These are phyloP conservation scores for Dromaius novaehollandiae DNA, from an alignment of 2,113 vertebrate species.

Conservation along the genomic window DNA sequence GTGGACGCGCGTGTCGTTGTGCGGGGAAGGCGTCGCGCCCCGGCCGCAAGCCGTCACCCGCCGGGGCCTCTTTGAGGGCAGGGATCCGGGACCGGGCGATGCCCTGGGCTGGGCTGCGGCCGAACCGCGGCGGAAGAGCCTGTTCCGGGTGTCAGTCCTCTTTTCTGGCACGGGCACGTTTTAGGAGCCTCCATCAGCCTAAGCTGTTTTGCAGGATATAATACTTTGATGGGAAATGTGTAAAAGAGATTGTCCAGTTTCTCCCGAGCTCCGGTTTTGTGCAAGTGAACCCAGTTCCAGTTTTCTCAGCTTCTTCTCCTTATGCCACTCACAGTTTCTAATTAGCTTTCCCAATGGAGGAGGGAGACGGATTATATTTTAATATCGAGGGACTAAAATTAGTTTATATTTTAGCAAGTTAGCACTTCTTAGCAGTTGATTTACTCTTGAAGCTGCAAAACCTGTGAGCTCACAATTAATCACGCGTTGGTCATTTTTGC, in stretches of 20 bases:
- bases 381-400: conserved; percentile 88
- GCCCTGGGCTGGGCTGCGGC: neutral
- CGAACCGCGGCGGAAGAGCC: neutral
- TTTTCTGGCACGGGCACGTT: conserved; percentile 23
- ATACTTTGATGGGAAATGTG: neutral
- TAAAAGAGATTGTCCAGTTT: conserved; percentile 71
- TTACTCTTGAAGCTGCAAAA: conserved; percentile 87
- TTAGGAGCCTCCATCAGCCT: conserved; percentile 25
- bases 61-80: neutral
- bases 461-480: conserved; percentile 83
- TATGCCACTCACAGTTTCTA: conserved; percentile 86
- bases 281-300: conserved; percentile 74
- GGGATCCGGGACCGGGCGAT: neutral
- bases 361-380: conserved; percentile 95
- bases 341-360: conserved; percentile 86
- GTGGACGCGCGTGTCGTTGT: neutral
- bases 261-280: conserved; percentile 58
- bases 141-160: conserved; percentile 20
- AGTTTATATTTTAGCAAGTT: conserved; percentile 92
- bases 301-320: conserved; percentile 80
- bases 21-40: neutral
- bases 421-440: conserved; percentile 86
- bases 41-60: neutral
- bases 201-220: conserved; percentile 24
- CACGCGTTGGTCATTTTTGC: conserved; percentile 65